phyloP scores from a whole-genome alignment of 2,888 invertebrate genomes.

The Platypus cylindrus region DNA sequence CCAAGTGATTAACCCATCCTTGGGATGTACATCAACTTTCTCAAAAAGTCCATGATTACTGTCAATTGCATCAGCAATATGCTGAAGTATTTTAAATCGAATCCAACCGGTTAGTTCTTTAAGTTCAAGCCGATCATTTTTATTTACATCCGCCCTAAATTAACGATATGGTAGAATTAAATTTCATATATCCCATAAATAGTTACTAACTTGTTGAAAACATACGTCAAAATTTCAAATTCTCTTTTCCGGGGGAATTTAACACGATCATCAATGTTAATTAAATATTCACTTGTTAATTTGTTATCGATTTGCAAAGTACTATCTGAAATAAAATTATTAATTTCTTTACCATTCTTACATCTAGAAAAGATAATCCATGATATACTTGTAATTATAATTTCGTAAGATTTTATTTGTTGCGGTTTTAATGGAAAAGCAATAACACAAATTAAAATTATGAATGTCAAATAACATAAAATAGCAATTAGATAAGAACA shows the following conservation, averaged over 20 bases:
- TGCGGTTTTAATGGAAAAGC: constrained; percentile 35
- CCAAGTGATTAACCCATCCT: constrained; percentile 62
- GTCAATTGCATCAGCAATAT: constrained; percentile 52
- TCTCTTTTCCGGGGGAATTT: constrained; percentile 30
- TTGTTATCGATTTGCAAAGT: too few relatives aligned
- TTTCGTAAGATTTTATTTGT: too few relatives aligned
- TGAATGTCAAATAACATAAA: constrained; percentile 42
- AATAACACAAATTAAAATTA: constrained; percentile 40
- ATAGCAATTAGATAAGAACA: constrained; percentile 44
- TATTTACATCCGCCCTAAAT: constrained; percentile 49
- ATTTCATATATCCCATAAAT: not conserved
- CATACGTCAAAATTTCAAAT: constrained; percentile 30
- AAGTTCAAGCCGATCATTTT: constrained; percentile 43
- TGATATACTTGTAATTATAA: too few relatives aligned
- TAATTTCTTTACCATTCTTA: too few relatives aligned
- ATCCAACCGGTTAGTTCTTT: constrained; percentile 56
- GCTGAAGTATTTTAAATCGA: constrained; percentile 51
- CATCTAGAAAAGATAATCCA: too few relatives aligned
- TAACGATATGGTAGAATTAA: too few relatives aligned
- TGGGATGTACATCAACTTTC: constrained; percentile 50
- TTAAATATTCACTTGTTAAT: constrained; percentile 39
- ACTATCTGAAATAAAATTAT: constrained; percentile 42
- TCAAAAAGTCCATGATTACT: constrained; percentile 55
- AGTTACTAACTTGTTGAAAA: constrained; percentile 32
- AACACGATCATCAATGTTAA: constrained; percentile 31